Evolutionary conservation across 2,888 invertebrate genomes (phyloP), one percentile per base, ranked within the genome.

Genomic region (Choreutis nemorana): DNA sequence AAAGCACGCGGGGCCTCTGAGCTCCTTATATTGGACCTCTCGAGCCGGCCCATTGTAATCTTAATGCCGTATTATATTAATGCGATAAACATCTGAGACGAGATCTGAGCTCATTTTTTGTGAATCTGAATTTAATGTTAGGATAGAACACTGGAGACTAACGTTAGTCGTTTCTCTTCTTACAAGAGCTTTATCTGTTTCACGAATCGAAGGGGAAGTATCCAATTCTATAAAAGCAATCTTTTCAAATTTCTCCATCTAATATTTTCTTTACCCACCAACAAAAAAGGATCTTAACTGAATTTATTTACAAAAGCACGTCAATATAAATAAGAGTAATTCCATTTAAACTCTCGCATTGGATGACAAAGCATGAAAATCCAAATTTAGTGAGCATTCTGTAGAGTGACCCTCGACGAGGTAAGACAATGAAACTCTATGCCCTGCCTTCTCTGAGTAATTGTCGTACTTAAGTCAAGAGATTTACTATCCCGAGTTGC

Each of bases 21-120:
- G 72, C 71, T 64, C 59, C 71, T 70, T 71, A 75, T 70, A 73
- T 75, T 77, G 75, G 70, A 61, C 70, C 68, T 70, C 66, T 72
- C 67, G 67, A 75, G 65, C 72, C 72, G 61, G 46, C 49, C 73
- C 63, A 77, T 78, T 78, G 77, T 78, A 60, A 70, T 71, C 73
- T 68, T 75, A 78, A 77, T 75, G 66, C 72, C 52, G 63, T 72
- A 75, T 75, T 73, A 77, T 73, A 77, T 75, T 77, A 77, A 78
- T 75, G 70, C 77, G 78, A 78, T 78, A 78, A 72, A 77, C 66
- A 78, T 78, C 77, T 68, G 54, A 41, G 38, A 63, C 53, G 53
- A 52, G 48, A 52, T 63, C 60, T 56, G 48, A 43, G 57, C 56
- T 66, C 59, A 55, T 55, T 61, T 39, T 37, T 38, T 39, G 54